Base-by-base conservation (phyloP, 2,113 vertebrate genomes). In the Mesembrinibis cayennensis region DNA sequence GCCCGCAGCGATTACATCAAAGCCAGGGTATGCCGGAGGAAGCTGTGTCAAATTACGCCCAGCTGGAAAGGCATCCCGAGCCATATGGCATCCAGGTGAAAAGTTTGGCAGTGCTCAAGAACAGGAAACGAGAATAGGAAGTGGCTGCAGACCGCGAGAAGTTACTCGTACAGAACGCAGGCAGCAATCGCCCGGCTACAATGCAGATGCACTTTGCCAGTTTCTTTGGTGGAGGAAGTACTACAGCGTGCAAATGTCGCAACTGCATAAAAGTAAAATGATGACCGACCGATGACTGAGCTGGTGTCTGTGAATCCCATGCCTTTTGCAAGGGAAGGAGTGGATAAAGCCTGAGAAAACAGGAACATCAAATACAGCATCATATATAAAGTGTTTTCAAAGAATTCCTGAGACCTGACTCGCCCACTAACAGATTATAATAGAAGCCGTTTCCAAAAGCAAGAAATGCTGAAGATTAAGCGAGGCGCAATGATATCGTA, bases 181-280 rank as follows among this genome's bases (percentile, higher is more conserved):
- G 6, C 65, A 65, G 81, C 53, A 19, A 1, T 22, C 4, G 1
- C 53, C 0, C 1, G 1, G 1, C 66, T 40, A 30, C 34, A 2
- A 4, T 4, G 59, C 1, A 18, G 44, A 13, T 16, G 38, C 6
- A 1, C 58, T 76, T 9, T 8, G 62, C 10, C 52, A 7, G 0
- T 8, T 10, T 15, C 47, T 42, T 45, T 13, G 32, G 70, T 0
- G 8, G 38, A 29, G 62, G 47, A 30, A 27, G 53, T 4, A 12
- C 23, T 17, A 8, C 32, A 7, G 84, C 4, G 63, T 3, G 27
- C 5, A 45, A 16, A 3, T 2, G 5, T 25, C 6, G 0, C 45
- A 27, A 17, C 86, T 26, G 38, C 63, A 1, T 11, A 1, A 2
- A 0, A 6, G 14, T 0, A 2, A 45, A 67, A 13, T 0, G 0